Percentiles rank a stretch among this genome's conserved stretches.
These are phyloP conservation scores for Calonectris borealis DNA, from an alignment of 2,113 vertebrate species.

Conservation along the genomic window DNA sequence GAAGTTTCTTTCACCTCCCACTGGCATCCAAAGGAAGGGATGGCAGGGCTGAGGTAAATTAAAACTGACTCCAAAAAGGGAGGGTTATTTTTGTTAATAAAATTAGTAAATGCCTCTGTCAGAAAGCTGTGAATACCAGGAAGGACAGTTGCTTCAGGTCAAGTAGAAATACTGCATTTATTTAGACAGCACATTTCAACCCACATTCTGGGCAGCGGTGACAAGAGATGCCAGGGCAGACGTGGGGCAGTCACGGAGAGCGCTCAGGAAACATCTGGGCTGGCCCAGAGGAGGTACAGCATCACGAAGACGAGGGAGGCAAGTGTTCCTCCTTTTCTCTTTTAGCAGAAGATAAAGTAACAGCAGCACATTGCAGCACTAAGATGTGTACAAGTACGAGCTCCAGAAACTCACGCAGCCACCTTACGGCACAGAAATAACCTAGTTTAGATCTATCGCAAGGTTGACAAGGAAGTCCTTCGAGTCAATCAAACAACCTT, in stretches of 20 bases:
- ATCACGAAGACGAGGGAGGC: not conserved
- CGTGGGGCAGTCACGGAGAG: not conserved
- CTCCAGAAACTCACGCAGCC: not conserved
- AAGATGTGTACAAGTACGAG: not conserved
- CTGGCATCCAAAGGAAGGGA: not conserved
- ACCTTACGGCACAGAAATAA: not conserved
- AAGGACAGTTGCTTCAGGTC: not conserved
- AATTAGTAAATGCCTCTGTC: not conserved
- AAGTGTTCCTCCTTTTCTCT: not conserved
- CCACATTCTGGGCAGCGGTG: not conserved
- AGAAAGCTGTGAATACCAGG: not conserved
- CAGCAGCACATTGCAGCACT: not conserved
- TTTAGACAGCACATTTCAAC: not conserved
- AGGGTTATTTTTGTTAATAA: not conserved
- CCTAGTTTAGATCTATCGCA: accelerated
- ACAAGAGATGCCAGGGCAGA: not conserved
- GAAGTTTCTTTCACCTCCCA: not conserved
- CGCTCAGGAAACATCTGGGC: accelerated
- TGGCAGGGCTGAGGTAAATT: not conserved
- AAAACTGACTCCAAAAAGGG: not conserved
- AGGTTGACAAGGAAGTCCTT: not conserved
- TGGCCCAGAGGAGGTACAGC: not conserved
- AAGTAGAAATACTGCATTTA: not conserved
- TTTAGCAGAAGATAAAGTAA: not conserved
- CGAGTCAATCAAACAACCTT: not conserved